phyloP scores from a whole-genome alignment of 2,113 vertebrate genomes.

The Gobio gobio region DNA sequence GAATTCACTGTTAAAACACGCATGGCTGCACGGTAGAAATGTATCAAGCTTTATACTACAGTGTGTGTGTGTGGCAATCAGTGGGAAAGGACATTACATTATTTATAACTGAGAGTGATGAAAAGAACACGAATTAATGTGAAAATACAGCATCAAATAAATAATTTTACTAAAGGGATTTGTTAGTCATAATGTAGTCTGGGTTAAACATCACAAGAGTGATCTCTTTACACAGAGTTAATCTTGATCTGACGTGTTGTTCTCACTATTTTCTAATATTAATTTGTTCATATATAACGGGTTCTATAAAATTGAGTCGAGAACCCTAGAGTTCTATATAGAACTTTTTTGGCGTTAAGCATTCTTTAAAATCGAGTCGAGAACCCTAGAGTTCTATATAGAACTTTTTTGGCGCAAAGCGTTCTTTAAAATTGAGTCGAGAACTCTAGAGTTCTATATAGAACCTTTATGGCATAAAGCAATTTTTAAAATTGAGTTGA shows the following conservation, averaged over 20 bases:
- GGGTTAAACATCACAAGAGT: background rate
- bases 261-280: no score
- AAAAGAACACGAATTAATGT: background rate
- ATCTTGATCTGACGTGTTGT: background rate
- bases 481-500: no score
- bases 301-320: no score
- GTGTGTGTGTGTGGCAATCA: background rate
- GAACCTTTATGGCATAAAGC: no score
- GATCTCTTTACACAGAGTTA: background rate
- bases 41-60: background rate
- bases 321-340: no score
- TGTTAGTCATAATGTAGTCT: background rate
- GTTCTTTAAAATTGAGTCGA: no score
- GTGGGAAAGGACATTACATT: background rate
- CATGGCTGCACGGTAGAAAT: background rate
- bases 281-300: no score
- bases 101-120: background rate
- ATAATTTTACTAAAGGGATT: background rate
- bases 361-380: no score
- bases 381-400: no score
- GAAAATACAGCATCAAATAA: background rate
- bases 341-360: no score
- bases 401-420: no score
- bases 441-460: no score
- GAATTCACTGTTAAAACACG: background rate